Evolutionary conservation across 2,113 vertebrate genomes (phyloP).

Genomic region (Rhinoptilus africanus): DNA sequence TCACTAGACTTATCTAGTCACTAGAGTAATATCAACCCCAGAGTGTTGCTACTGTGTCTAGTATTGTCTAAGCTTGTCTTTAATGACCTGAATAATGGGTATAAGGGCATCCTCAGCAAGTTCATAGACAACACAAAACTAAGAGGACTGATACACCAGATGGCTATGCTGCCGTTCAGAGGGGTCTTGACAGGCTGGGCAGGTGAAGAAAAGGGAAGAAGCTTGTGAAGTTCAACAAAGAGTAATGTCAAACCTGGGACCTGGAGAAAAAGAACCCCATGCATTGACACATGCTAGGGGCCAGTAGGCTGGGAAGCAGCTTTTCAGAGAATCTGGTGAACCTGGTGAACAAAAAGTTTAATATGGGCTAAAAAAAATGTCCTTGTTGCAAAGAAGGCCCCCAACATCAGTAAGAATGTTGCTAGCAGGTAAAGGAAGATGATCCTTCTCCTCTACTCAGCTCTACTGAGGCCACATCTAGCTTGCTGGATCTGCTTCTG

Average conservation of each 20-base stretch:
- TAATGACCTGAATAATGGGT: neutral
- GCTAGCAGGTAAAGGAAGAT: neutral
- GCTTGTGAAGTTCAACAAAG: neutral
- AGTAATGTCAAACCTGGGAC: neutral
- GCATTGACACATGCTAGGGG: neutral
- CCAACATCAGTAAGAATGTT: neutral
- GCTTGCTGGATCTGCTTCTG: neutral
- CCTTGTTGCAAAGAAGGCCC: neutral
- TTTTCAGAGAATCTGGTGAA: neutral
- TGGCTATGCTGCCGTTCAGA: neutral
- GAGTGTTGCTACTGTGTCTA: neutral
- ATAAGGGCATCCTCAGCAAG: neutral
- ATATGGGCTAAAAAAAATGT: neutral
- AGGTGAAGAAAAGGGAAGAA: neutral
- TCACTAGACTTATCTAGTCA: neutral
- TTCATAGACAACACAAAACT: neutral
- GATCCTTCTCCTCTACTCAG: neutral
- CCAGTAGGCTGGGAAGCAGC: neutral
- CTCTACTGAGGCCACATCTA: neutral
- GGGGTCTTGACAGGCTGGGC: neutral
- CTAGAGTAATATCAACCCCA: neutral
- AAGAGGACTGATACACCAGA: neutral
- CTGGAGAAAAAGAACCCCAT: neutral
- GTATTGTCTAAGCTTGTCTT: neutral
- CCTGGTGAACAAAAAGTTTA: neutral